Evolutionary conservation across 2,797 vertebrate genomes (phyloP).

Genomic region (Dryobates pubescens): DNA sequence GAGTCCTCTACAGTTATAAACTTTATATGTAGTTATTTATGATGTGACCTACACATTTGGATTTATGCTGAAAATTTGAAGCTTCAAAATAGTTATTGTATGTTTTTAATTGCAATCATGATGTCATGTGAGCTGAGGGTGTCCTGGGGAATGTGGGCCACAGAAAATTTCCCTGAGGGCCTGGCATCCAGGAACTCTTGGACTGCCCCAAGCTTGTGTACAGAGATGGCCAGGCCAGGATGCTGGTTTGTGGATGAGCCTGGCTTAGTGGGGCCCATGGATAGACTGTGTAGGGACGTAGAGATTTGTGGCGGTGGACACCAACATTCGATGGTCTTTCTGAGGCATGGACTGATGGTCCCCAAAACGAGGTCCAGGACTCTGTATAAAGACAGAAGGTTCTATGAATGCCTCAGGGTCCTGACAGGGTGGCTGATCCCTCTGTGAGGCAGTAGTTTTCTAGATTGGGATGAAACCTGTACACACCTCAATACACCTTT

Average conservation of each 20-base stretch:
- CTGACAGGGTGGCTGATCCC: rapidly evolving
- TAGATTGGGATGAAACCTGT: not conserved
- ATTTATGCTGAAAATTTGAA: not conserved
- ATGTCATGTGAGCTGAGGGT: rapidly evolving
- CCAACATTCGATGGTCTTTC: rapidly evolving
- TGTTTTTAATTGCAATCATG: not conserved
- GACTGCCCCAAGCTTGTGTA: not conserved
- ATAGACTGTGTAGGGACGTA: rapidly evolving
- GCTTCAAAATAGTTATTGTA: not conserved
- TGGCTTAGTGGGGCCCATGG: not conserved
- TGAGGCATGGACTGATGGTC: not conserved
- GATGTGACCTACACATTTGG: not conserved
- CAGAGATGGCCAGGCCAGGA: too few relatives aligned
- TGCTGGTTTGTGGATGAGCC: rapidly evolving
- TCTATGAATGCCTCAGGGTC: not conserved
- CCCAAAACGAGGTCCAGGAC: not conserved
- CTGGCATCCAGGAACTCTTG: rapidly evolving
- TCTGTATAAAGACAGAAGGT: not conserved
- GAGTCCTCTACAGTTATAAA: not conserved
- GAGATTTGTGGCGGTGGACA: not conserved
- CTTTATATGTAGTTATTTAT: not conserved
- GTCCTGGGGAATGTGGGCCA: rapidly evolving
- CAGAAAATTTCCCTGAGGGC: rapidly evolving
- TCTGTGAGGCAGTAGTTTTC: not conserved
- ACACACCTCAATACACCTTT: not conserved